phyloP scores from a whole-genome alignment of 2,113 vertebrate species.

The Psilopsiagon aurifrons region DNA sequence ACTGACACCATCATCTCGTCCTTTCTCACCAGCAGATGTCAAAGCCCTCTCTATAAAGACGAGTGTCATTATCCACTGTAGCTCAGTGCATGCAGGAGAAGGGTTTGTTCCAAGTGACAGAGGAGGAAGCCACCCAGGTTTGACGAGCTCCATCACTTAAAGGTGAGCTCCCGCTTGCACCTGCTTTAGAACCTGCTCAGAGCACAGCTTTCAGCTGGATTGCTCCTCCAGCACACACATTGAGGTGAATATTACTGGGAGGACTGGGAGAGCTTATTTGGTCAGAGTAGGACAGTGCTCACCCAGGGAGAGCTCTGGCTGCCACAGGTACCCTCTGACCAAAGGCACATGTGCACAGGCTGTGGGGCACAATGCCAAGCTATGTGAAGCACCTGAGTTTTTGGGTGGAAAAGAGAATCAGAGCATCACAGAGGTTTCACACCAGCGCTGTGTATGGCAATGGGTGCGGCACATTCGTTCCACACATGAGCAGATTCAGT shows the following conservation, averaged over 20 bases:
- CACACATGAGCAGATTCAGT: neutral
- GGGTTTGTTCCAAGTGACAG: neutral
- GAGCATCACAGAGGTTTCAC: neutral
- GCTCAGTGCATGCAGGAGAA: neutral
- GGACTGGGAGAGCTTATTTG: neutral
- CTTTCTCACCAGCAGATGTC: neutral
- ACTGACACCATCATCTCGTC: neutral
- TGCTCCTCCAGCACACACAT: fast-evolving
- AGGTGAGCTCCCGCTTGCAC: neutral
- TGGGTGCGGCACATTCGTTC: neutral
- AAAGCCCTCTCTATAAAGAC: neutral
- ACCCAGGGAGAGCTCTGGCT: neutral
- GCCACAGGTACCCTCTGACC: neutral
- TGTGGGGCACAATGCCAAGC: neutral
- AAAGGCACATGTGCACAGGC: fast-evolving
- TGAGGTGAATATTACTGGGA: neutral
- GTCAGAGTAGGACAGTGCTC: neutral
- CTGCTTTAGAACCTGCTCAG: neutral
- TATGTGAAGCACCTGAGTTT: neutral
- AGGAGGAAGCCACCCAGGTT: neutral
- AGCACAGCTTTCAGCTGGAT: neutral
- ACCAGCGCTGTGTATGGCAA: neutral
- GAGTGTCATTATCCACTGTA: neutral
- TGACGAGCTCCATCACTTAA: neutral
- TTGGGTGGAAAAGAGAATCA: neutral